phyloP scores from a whole-genome alignment of 2,888 invertebrate species.

The Stenodera caucasica region DNA sequence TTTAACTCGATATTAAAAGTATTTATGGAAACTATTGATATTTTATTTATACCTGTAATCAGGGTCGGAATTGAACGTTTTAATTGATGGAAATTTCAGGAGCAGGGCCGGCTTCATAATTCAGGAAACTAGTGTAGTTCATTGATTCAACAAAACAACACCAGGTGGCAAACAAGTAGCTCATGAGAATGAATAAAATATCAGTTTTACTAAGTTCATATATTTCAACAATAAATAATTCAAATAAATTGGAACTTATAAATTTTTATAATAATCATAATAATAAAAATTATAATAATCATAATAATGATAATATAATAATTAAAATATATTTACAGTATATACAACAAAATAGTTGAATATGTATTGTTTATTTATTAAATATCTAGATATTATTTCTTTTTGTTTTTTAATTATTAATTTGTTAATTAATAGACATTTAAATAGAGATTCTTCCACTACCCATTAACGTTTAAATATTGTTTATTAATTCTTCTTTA shows the following conservation, averaged over 20 bases:
- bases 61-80: too few species aligned
- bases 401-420: conserved; percentile 19
- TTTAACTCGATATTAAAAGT: conserved; percentile 8
- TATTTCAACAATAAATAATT: conserved; percentile 54
- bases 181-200: conserved; percentile 44
- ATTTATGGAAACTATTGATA: too few species aligned
- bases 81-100: too few species aligned
- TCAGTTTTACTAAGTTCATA: conserved; percentile 46
- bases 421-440: conserved; percentile 26
- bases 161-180: too few species aligned
- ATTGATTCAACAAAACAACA: too few species aligned
- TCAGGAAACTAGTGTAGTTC: too few species aligned
- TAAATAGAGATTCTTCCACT: conserved; percentile 16
- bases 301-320: conserved; percentile 46
- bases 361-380: not conserved
- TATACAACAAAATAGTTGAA: conserved; percentile 43
- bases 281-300: too few species aligned
- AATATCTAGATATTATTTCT: not conserved
- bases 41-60: too few species aligned
- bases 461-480: conserved; percentile 2
- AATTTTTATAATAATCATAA: conserved; percentile 36
- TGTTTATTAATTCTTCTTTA: too few species aligned
- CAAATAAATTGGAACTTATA: conserved; percentile 52
- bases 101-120: too few species aligned
- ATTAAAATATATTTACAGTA: conserved; percentile 49